Evolutionary conservation across 1,140 invertebrate genomes (phyloP).

Genomic region (Xylocopa sonorina): DNA sequence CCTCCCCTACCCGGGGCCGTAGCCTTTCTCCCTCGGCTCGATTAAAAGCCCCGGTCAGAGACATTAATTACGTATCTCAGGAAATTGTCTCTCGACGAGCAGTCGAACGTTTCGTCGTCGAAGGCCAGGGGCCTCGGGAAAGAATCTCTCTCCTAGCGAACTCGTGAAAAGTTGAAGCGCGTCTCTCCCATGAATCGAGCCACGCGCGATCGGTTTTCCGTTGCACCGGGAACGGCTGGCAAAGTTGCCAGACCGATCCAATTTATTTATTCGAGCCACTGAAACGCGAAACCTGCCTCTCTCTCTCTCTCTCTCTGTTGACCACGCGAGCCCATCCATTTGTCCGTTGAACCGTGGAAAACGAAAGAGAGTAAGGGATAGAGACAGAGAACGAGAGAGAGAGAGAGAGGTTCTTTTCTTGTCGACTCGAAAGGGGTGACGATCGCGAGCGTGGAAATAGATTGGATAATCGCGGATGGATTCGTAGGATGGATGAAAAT

Average conservation of each 20-base stretch:
- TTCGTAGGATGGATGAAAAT: no score
- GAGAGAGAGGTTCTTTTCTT: no score
- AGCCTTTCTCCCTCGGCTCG: constrained; percentile 4
- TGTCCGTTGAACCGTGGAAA: no score
- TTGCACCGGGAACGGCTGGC: constrained; percentile 17
- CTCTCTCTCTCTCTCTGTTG: neutral
- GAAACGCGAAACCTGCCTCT: neutral
- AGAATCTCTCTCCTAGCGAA: constrained; percentile 52
- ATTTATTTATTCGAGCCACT: constrained; percentile 59
- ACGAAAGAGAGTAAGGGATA: neutral
- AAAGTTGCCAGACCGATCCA: constrained; percentile 51
- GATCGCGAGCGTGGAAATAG: constrained; percentile 2
- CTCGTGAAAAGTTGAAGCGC: constrained; percentile 52
- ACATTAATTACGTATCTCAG: constrained; percentile 35
- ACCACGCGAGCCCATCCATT: no score
- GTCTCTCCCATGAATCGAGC: constrained; percentile 33
- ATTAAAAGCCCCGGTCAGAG: constrained; percentile 27
- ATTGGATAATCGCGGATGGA: neutral
- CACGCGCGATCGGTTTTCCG: constrained; percentile 28
- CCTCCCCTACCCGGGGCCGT: neutral
- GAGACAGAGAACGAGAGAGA: neutral
- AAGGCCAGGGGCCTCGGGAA: neutral
- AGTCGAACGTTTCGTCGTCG: neutral
- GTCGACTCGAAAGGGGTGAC: no score
- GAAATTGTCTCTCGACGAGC: constrained; percentile 31